Base-by-base conservation (phyloP, 2,113 vertebrate species). In the Plotosus lineatus region DNA sequence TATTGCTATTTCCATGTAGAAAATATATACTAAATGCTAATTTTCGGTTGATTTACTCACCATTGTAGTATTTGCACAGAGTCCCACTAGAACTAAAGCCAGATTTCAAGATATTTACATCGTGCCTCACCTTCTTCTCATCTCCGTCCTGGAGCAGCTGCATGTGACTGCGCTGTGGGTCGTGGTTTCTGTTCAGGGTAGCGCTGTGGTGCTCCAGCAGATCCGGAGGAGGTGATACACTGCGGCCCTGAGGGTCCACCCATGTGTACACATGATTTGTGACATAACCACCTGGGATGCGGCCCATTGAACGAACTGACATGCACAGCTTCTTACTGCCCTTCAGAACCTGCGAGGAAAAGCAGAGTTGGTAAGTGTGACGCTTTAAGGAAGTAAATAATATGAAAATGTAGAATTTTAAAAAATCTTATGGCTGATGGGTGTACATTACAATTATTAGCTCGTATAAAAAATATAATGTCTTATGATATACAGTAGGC, bases 201-300 rank as follows among this genome's bases (percentile, higher is more conserved):
- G 94, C 91, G 81, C 93, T 90, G 17, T 92, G 95, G 76, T 95
- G 93, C 84, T 94, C 94, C 0, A 91, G 85, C 75, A 96, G 91
- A 77, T 97, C 94, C 0, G 89, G 87, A 0, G 97, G 97, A 0
- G 98, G 97, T 8, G 98, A 98, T 79, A 95, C 94, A 0, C 96
- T 96, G 1, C 95, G 94, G 8, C 98, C 98, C 82, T 97, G 96
- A 0, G 97, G 96, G 87, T 99, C 98, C 82, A 99, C 96, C 98
- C 98, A 99, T 3, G 96, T 98, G 86, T 99, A 99, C 80, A 99
- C 96, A 81, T 99, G 97, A 91, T 98, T 99, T 90, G 98, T 98
- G 82, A 98, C 89, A 0, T 98, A 98, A 2, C 96, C 97, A 0
- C 97, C 96, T 0, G 98, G 98, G 85, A 99, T 96, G 33, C 97